Evolutionary conservation across 2,797 vertebrate genomes (phyloP), one percentile per base, ranked within the genome.

Genomic region (Sebastes oblongus): DNA sequence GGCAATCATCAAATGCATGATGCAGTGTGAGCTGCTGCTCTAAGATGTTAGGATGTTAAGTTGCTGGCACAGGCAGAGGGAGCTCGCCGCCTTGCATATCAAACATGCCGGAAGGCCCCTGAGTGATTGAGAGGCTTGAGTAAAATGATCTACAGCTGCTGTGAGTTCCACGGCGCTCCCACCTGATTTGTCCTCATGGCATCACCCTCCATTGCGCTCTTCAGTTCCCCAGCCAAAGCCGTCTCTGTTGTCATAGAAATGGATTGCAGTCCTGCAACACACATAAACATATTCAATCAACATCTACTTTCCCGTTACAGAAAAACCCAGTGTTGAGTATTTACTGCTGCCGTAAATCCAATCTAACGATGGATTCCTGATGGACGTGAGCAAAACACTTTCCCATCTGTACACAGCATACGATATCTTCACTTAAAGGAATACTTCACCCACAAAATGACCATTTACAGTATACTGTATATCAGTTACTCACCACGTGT

Each of bases 191-290:
- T 91, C 86, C 91, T 96, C 90, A 86, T 96, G 81, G 89, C 50
- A 77, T 98, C 96, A 64, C 94, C 97, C 90, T 98, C 97, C 93
- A 97, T 96, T 12, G 94, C 88, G 78, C 96, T 97, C 95, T 95
- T 97, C 94, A 97, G 94, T 88, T 97, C 97, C 36, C 92, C 95
- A 69, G 96, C 94, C 3, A 94, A 96, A 91, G 95, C 95, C 16
- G 94, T 96, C 94, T 98, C 97, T 75, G 96, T 97, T 80, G 96
- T 97, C 98, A 98, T 98, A 93, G 94, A 96, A 93, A 93, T 94
- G 90, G 93, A 93, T 94, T 91, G 92, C 84, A 94, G 93, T 93
- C 94, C 95, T 95, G 94, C 86, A 88, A 86, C 84, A 89, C 46
- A 92, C 18, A 86, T 42, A 90, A 86, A 85, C 80, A 86, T 66